Percentiles rank a stretch among this genome's conserved stretches.
phyloP scores from a whole-genome alignment of 2,888 invertebrate genomes.

The Drosophila tanythrix region DNA sequence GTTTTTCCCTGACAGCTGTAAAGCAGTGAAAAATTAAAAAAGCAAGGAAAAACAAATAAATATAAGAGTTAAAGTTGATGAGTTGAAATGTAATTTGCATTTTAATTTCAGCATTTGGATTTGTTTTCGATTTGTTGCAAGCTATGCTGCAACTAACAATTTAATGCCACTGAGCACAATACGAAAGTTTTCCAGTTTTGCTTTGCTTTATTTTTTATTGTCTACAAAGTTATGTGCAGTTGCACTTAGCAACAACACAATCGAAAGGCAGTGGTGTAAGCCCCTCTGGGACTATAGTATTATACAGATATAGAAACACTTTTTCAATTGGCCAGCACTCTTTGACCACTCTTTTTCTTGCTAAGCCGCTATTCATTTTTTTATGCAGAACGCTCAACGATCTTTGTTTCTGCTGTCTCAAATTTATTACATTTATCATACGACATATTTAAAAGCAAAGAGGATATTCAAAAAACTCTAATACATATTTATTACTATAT shows the following conservation, averaged over 20 bases:
- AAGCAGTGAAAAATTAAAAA: constrained; percentile 10
- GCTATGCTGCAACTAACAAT: neutral
- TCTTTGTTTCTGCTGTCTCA: neutral
- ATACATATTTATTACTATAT: neutral
- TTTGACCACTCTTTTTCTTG: constrained; percentile 8
- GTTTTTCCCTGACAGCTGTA: constrained; percentile 48
- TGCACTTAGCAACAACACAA: constrained; percentile 20
- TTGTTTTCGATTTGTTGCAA: constrained; percentile 18
- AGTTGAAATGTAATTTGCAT: constrained; percentile 24
- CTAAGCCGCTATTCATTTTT: constrained; percentile 32
- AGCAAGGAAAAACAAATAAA: neutral
- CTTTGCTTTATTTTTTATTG: constrained; percentile 8
- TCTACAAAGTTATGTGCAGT: constrained; percentile 12
- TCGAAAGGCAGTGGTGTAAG: neutral
- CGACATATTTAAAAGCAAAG: neutral
- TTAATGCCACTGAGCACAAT: constrained; percentile 6
- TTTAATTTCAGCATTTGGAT: constrained; percentile 12
- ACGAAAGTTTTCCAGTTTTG: constrained; percentile 7
- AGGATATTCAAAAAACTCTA: neutral
- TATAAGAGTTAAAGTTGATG: constrained; percentile 23
- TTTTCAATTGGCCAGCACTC: constrained; percentile 9
- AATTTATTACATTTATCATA: neutral
- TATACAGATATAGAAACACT: constrained; percentile 5
- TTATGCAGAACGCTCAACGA: neutral
- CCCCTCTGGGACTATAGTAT: neutral